Evolutionary conservation across 2,888 invertebrate genomes (phyloP), one percentile per base, ranked within the genome.

Genomic region (Watsonalla cultraria): DNA sequence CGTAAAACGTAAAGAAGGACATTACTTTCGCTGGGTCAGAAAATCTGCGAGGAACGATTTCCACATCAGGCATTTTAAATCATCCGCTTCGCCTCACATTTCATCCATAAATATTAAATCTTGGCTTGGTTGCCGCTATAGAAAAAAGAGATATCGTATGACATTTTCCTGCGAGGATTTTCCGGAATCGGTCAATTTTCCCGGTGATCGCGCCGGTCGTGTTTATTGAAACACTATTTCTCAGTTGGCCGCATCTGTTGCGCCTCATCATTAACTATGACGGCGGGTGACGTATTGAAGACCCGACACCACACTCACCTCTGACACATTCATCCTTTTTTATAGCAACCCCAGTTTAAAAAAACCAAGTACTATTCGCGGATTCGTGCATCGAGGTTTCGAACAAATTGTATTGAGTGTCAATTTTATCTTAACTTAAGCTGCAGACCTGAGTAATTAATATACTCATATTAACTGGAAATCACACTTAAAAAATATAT

Each of bases 81-180:
- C 90, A 89, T 88, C 70, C 85, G 88, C 88, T 82, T 76, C 81
- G 88, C 82, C 82, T 88, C 86, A 90, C 87, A 87, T 87, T 89
- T 88, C 87, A 85, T 85, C 89, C 84, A 89, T 90, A 90, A 90
- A 90, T 90, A 89, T 89, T 89, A 90, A 90, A 89, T 86, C 84
- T 85, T 82, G 82, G 80, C 82, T 82, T 76, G 82, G 84, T 79
- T 80, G 77, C 74, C 74, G 76, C 78, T 76, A 82, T 81, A 84
- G 83, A 84, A 86, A 83, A 85, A 86, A 80, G 79, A 82, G 83
- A 82, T 86, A 84, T 85, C 80, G 73, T 76, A 78, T 85, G 82
- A 82, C 88, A 84, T 85, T 86, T 84, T 76, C 82, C 81, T 78
- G 74, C 66, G 79, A 80, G 83, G 84, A 86, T 90, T 86, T 82